phyloP scores from a whole-genome alignment of 2,113 vertebrate genomes.

The Chamaetylas fuelleborni region DNA sequence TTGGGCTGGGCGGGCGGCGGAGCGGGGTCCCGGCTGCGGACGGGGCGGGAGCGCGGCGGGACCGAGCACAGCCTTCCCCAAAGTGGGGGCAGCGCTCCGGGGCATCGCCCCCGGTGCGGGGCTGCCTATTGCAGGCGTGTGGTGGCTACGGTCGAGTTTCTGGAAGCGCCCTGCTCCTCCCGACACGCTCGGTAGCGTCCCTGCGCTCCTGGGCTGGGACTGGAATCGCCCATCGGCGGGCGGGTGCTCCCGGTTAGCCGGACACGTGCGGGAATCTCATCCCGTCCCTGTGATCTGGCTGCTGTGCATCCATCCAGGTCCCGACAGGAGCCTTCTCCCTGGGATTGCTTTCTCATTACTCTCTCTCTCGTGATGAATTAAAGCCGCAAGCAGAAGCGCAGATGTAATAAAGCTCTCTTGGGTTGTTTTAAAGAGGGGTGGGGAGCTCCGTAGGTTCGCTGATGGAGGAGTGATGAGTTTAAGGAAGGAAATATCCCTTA shows the following conservation, averaged over 20 bases:
- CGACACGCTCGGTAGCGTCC: fast-evolving
- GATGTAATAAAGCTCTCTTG: background rate
- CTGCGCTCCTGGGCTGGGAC: fast-evolving
- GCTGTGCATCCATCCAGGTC: background rate
- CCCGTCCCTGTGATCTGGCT: background rate
- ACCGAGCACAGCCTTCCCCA: fast-evolving
- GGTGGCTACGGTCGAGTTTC: background rate
- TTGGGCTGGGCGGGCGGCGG: no score
- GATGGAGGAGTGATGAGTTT: background rate
- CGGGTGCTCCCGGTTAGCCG: background rate
- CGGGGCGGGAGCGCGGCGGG: background rate
- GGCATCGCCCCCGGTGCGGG: background rate
- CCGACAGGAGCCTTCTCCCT: background rate
- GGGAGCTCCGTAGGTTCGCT: background rate
- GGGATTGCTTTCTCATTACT: background rate
- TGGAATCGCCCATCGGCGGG: fast-evolving
- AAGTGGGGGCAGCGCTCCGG: background rate
- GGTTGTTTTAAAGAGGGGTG: background rate
- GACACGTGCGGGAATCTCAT: background rate
- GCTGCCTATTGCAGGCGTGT: fast-evolving
- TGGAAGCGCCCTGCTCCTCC: background rate
- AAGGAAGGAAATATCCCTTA: background rate
- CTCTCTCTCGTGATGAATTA: background rate
- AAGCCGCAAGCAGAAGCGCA: background rate
- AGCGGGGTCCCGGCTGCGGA: background rate